Evolutionary conservation across 2,113 vertebrate species (phyloP).

Genomic region (Bufo gargarizans): DNA sequence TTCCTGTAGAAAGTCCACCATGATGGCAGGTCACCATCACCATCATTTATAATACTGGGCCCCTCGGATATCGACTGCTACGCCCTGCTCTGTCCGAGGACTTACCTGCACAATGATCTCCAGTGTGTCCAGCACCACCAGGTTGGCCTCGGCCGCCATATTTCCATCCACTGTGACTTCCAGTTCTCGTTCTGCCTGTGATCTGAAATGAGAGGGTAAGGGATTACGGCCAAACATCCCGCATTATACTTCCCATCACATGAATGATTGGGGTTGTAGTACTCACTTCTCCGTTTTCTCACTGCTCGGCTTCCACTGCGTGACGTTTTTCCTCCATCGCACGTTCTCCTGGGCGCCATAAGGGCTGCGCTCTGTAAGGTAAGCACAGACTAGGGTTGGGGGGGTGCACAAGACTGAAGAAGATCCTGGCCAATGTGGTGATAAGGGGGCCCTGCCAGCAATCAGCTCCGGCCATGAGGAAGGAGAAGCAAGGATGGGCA

Average conservation of each 20-base stretch:
- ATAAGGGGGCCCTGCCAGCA: background rate
- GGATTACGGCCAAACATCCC: too few relatives aligned
- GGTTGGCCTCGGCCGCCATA: constrained; percentile 83
- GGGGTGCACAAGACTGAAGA: background rate
- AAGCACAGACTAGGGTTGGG: background rate
- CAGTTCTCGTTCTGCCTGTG: constrained; percentile 86
- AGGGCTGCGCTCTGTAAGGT: constrained; percentile 80
- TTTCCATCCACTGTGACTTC: constrained; percentile 90
- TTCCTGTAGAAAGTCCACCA: background rate
- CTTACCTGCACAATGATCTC: constrained; percentile 89
- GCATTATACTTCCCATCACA: background rate
- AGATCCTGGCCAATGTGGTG: background rate
- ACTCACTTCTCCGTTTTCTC: constrained; percentile 89
- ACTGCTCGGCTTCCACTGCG: constrained; percentile 86
- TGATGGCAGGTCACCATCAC: background rate
- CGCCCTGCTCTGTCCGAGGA: background rate
- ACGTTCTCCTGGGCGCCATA: constrained; percentile 89
- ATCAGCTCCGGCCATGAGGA: background rate
- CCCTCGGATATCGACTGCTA: too few relatives aligned
- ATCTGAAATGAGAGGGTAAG: constrained; percentile 67
- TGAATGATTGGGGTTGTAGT: background rate
- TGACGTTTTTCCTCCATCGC: constrained; percentile 88
- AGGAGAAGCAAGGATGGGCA: too few relatives aligned
- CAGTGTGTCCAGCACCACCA: constrained; percentile 86
- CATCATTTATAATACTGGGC: too few relatives aligned